Conservation (phyloP, 2,797 vertebrate genomes). For the Lepilemur ruficaudatus region DNA sequence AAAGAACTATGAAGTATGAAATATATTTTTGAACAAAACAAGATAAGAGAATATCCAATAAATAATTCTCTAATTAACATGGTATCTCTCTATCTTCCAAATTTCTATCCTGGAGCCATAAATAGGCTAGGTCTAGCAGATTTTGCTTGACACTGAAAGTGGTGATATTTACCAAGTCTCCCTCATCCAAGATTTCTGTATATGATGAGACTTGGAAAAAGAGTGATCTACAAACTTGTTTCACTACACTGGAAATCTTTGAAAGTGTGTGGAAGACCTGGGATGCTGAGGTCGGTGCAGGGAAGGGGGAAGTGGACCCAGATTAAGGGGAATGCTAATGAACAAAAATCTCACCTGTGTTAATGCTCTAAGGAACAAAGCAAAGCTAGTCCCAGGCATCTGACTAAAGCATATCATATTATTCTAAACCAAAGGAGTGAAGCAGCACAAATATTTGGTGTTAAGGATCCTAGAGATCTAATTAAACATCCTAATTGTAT, state of each 20-base stretch:
- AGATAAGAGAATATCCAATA: not conserved
- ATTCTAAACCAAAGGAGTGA: not conserved
- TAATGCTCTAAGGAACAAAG: not conserved
- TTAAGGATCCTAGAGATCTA: not conserved
- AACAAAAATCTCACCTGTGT: not conserved
- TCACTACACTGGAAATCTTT: not conserved
- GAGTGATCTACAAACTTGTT: not conserved
- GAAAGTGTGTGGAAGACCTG: not conserved
- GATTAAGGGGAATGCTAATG: not conserved
- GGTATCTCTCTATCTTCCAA: not conserved
- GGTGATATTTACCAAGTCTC: not conserved
- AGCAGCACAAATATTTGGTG: not conserved
- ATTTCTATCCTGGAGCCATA: not conserved
- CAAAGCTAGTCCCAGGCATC: not conserved
- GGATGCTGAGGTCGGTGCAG: not conserved
- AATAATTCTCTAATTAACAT: not conserved
- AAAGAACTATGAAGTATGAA: not conserved
- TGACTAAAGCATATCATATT: not conserved
- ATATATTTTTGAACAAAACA: not conserved
- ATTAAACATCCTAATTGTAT: slow-evolving; percentile 21
- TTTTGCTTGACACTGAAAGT: not conserved
- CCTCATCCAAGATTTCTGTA: not conserved
- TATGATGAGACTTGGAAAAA: not conserved
- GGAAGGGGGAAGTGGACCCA: not conserved
- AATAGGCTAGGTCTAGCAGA: not conserved